phyloP scores from a whole-genome alignment of 2,113 vertebrate species.

The Embiotoca jacksoni region DNA sequence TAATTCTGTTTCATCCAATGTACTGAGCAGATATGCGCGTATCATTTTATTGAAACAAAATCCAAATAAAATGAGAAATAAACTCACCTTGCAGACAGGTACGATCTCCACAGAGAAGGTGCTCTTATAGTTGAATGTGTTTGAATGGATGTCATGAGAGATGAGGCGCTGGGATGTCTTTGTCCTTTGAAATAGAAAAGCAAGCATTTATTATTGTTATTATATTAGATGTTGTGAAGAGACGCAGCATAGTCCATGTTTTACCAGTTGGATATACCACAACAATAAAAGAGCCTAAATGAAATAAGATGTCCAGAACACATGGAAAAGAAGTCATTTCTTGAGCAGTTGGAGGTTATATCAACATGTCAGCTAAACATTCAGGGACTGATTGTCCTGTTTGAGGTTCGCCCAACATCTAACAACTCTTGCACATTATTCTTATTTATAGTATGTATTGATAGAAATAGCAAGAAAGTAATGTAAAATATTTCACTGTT shows the following conservation, averaged over 20 bases:
- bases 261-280: neutral
- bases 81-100: slow-evolving; percentile 94
- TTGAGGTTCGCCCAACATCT: too few species aligned
- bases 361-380: too few species aligned
- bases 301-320: neutral
- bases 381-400: too few species aligned
- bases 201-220: neutral
- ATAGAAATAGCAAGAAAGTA: neutral
- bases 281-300: neutral
- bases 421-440: too few species aligned
- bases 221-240: neutral
- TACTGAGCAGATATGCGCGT: neutral
- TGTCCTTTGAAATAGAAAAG: slow-evolving; percentile 80
- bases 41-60: neutral
- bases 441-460: too few species aligned
- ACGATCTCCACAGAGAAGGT: slow-evolving; percentile 98
- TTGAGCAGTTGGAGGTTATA: slow-evolving; percentile 1
- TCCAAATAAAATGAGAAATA: neutral
- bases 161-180: slow-evolving; percentile 96
- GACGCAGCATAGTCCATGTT: neutral
- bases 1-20: neutral
- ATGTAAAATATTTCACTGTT: neutral
- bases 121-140: slow-evolving; percentile 97
- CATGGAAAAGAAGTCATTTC: neutral
- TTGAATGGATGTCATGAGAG: slow-evolving; percentile 96